Evolutionary conservation across 35 echinoderm and acorn worm species (phyloP), one percentile per base, ranked within the genome.

Genomic region (Stichopus chloronotus): DNA sequence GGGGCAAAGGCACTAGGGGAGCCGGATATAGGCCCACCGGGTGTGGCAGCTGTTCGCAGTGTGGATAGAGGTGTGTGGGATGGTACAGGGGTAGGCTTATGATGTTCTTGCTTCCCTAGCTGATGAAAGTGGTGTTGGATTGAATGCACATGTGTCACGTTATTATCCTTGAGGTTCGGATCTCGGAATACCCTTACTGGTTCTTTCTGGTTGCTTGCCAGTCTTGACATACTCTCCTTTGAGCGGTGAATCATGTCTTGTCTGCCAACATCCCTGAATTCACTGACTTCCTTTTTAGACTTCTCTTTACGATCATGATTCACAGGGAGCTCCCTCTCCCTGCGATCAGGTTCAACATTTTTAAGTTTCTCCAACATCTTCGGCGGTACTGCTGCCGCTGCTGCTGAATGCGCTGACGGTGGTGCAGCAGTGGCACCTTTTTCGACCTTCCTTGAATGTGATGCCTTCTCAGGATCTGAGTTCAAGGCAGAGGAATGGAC

Each of bases 171-270:
- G 80, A 99, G 81, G 76, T 90, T 99, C 6, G 97, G 97, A 79
- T 99, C 97, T 10, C 97, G 93, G 72, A 96, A 99, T 8, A 99
- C 97, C 83, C 95, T 76, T 6, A 99, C 94, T 79, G 97, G 95
- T n/a, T 58, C 53, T 21, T 77, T 59, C 53, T 53, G 53, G 72
- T 55, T 79, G 13, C 52, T 56, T 54, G 72, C 90, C 10, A 79
- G 54, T 17, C 90, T 30, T 71, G 25, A 30, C 5, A 10, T 22
- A 13, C 53, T 94, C 16, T 96, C 95, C 12, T 30, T 85, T 20
- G 92, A 91, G 53, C 84, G 82, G 24, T 23, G 19, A 22, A 23
- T 85, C 4, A 23, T 23, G 56, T 85, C 82, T 20, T 55, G 55
- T 25, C 82, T 19, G n/a, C 55, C 19, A 7, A 7, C 69, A 14